Conservation (phyloP, 53 echinoderm and acorn worm species). For the Patiria pectinifera region DNA sequence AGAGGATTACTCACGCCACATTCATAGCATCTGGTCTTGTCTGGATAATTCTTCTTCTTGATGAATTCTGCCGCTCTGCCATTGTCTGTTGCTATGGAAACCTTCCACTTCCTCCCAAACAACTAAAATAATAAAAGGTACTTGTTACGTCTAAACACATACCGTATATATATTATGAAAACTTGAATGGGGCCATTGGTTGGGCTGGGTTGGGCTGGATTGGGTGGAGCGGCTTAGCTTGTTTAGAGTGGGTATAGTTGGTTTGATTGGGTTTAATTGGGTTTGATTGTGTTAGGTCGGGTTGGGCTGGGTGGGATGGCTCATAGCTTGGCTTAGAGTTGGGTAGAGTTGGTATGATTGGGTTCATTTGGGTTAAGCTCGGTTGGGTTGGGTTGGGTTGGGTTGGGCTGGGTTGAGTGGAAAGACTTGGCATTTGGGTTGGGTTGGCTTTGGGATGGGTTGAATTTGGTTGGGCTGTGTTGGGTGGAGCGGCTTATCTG, state of each 20-base stretch:
- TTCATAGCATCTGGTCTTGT: slow-evolving; percentile 97
- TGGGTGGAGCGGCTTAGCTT: no score
- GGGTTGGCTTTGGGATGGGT: background rate
- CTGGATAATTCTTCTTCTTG: slow-evolving; percentile 87
- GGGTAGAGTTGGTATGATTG: no score
- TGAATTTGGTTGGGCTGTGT: background rate
- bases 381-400: background rate
- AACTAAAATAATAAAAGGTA: slow-evolving; percentile 66
- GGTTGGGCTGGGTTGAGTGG: no score
- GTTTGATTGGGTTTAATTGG: no score
- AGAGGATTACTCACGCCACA: slow-evolving; percentile 80
- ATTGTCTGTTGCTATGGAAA: slow-evolving; percentile 88
- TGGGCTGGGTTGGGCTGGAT: no score
- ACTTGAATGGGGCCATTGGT: background rate
- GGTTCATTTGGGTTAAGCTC: background rate
- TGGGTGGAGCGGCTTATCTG: background rate
- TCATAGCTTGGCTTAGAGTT: no score
- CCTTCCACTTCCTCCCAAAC: slow-evolving; percentile 97
- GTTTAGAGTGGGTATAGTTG: no score
- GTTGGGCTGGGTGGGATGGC: no score
- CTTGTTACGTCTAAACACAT: background rate
- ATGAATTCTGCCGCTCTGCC: slow-evolving; percentile 96
- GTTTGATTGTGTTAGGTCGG: no score
- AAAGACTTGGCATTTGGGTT: background rate
- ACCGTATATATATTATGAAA: background rate